A percentile compares a stretch with the other conserved stretches of the same genome.
Conservation (phyloP, 2,113 vertebrate genomes). For the Bubo bubo region DNA sequence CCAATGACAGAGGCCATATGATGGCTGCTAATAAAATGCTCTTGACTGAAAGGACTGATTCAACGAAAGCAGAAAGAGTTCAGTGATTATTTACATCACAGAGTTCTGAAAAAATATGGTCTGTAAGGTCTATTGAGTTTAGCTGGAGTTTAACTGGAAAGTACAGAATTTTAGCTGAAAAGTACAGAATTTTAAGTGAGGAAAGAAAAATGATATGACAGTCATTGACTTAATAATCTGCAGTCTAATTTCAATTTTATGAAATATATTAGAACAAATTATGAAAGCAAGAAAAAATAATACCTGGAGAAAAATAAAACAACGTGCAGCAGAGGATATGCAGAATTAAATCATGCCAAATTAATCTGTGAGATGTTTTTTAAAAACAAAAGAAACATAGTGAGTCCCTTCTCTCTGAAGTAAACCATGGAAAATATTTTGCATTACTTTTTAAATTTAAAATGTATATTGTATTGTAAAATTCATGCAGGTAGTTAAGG, state of each 20-base stretch:
- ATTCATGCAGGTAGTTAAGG: not conserved
- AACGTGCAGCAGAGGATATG: not conserved
- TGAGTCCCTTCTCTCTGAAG: not conserved
- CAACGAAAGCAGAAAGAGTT: not conserved
- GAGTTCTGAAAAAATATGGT: not conserved
- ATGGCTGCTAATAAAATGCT: not conserved
- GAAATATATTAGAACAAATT: not conserved
- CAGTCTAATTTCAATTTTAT: not conserved
- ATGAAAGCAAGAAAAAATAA: not conserved
- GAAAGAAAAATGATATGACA: not conserved
- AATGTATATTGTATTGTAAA: not conserved
- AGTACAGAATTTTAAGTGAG: not conserved
- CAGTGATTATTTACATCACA: not conserved
- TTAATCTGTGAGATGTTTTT: not conserved
- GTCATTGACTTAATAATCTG: not conserved
- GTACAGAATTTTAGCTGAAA: not conserved
- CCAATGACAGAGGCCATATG: not conserved
- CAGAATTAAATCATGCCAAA: not conserved
- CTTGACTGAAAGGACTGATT: not conserved
- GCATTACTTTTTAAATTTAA: not conserved
- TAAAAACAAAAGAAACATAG: not conserved
- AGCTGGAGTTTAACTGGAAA: not conserved
- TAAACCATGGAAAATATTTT: not conserved
- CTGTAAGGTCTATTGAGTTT: not conserved
- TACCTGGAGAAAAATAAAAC: not conserved